A percentile compares a stretch with the other conserved stretches of the same genome.
Conservation (phyloP, 2,797 vertebrate genomes). For the Eidolon dupreanum region DNA sequence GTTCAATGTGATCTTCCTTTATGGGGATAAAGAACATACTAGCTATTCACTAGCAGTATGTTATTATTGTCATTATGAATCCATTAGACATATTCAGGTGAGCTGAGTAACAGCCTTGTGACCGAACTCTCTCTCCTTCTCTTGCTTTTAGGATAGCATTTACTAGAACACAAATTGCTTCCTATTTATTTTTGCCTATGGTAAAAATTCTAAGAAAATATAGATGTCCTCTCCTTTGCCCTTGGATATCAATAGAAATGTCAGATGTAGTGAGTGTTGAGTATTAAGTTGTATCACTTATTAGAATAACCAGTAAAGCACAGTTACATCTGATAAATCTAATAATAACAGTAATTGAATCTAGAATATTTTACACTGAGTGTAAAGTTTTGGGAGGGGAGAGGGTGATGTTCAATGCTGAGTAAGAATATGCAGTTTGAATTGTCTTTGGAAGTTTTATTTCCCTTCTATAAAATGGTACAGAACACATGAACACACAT, state of each 20-base stretch:
- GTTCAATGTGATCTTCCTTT: slow-evolving; percentile 66
- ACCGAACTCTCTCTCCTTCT: slow-evolving; percentile 75
- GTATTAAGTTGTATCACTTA: slow-evolving; percentile 11
- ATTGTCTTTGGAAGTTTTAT: background rate
- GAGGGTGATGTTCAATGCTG: background rate
- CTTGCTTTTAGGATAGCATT: slow-evolving; percentile 76
- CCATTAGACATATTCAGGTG: slow-evolving; percentile 81
- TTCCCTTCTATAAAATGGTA: background rate
- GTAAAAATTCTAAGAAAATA: slow-evolving; percentile 61
- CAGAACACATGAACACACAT: background rate
- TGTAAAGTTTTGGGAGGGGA: background rate
- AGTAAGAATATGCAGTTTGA: background rate
- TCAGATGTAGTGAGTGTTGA: background rate
- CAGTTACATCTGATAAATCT: background rate
- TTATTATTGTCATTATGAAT: slow-evolving; percentile 84
- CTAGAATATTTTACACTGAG: background rate
- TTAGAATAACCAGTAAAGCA: background rate
- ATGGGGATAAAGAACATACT: slow-evolving; percentile 65
- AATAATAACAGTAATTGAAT: background rate
- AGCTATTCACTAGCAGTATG: slow-evolving; percentile 71
- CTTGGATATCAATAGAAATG: slow-evolving; percentile 8
- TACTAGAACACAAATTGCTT: slow-evolving; percentile 66
- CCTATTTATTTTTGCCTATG: slow-evolving; percentile 47
- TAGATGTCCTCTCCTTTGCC: slow-evolving; percentile 11
- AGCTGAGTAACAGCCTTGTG: slow-evolving; percentile 78